Percentiles rank a stretch among this genome's conserved stretches.
These are phyloP conservation scores for Rhizomys pruinosus DNA, from an alignment of 2,113 vertebrate genomes.

Conservation along the genomic window DNA sequence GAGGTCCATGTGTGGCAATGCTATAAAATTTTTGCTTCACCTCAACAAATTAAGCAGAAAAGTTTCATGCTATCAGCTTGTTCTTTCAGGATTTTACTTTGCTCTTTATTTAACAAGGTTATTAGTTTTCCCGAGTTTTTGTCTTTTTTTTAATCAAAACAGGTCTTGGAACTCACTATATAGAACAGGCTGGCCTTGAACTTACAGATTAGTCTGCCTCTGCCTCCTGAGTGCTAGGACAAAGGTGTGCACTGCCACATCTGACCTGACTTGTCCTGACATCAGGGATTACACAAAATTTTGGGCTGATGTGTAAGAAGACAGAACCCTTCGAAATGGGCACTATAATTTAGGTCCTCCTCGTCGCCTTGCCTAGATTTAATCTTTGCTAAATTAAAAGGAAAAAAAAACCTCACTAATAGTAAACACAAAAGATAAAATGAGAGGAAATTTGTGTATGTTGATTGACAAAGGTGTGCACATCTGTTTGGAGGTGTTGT, in stretches of 20 bases:
- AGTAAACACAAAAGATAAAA: neutral
- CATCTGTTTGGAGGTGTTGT: neutral
- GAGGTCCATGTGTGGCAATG: neutral
- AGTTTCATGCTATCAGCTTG: neutral
- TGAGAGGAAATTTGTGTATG: neutral
- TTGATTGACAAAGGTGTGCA: neutral
- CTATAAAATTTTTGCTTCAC: neutral
- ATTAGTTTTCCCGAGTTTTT: neutral
- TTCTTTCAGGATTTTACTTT: neutral
- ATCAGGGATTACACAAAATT: neutral
- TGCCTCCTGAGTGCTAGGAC: too few relatives aligned
- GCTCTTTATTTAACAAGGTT: slow-evolving; percentile 13
- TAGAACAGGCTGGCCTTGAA: too few relatives aligned
- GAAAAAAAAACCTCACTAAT: neutral
- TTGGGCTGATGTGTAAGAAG: neutral
- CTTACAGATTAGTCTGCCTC: too few relatives aligned
- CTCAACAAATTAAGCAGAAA: slow-evolving; percentile 8
- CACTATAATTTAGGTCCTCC: neutral
- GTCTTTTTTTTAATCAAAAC: neutral
- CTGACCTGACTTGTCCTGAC: neutral
- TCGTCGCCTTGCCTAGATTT: neutral
- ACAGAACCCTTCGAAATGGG: neutral
- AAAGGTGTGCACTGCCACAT: too few relatives aligned
- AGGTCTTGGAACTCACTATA: too few relatives aligned
- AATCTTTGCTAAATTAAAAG: neutral